Evolutionary conservation across 2,113 vertebrate genomes (phyloP), one percentile per base, ranked within the genome.

Genomic region (Pseudorhombus dupliciocellatus): DNA sequence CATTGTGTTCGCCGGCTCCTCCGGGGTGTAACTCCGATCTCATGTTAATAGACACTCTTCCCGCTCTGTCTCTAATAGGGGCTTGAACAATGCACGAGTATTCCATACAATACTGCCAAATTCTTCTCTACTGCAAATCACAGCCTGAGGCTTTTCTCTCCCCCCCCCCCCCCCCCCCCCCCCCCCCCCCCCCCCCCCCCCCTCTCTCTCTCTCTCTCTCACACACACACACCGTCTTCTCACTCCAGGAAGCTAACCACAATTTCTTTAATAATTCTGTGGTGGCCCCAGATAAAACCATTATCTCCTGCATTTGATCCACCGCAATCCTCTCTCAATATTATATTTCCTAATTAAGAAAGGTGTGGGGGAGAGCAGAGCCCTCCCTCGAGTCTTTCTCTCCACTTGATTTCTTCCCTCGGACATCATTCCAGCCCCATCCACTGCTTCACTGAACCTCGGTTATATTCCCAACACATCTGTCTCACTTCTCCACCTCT

Each of bases 271-370:
- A 73, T 84, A 80, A 88, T 80, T 82, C 66, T 75, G 57, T 34
- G 65, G 71, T 76, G 73, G 76, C 70, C 71, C 12, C 22, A 84
- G 83, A 87, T 87, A 83, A 88, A 86, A 74, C 78, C 84, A 79
- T 89, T 79, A 83, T 84, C 79, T 87, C 44, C 70, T 0, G 5
- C 75, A 83, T 79, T 70, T 84, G 66, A 90, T 90, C 83, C 84
- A 83, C 83, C 66, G 75, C 70, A 84, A 73, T 88, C 86, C 75
- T 81, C 72, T 70, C 70, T 59, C 77, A 80, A 77, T 88, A 88
- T 87, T 85, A 85, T 84, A 83, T 81, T 87, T 89, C 69, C 75
- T 82, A 86, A 89, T 88, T 90, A 84, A 77, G 64, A 59, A 73
- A 77, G 66, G 73, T 77, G 78, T 61, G 54, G 59, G 56, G 65